Conservation (phyloP, 2,888 invertebrate genomes). For the Aricia artaxerxes region DNA sequence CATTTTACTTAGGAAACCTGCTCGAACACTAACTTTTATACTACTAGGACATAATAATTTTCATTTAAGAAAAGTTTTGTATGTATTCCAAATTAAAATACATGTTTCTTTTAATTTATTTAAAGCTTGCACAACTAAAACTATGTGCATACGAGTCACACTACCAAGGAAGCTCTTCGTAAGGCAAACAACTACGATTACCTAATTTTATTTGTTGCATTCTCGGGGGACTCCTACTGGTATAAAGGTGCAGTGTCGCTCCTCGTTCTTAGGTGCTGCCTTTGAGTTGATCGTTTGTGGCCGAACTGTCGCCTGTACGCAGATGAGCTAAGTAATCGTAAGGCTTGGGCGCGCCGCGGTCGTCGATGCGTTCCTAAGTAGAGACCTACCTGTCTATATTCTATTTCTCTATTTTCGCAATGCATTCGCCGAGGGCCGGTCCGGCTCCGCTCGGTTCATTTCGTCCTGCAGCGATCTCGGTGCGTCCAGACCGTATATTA, state of each 20-base stretch:
- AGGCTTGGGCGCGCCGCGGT: slow-evolving; percentile 56
- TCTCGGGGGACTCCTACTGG: not conserved
- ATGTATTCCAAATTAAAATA: not conserved
- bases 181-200: not conserved
- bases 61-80: not conserved
- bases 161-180: not conserved
- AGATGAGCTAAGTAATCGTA: slow-evolving; percentile 57
- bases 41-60: slow-evolving; percentile 17
- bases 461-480: slow-evolving; percentile 48
- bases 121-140: not conserved
- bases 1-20: slow-evolving; percentile 16
- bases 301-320: slow-evolving; percentile 68
- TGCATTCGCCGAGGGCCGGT: slow-evolving; percentile 43
- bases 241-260: slow-evolving; percentile 18
- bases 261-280: slow-evolving; percentile 30
- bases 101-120: not conserved
- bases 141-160: not conserved
- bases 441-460: slow-evolving; percentile 35
- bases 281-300: slow-evolving; percentile 54
- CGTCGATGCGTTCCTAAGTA: slow-evolving; percentile 47
- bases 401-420: slow-evolving; percentile 45
- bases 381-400: slow-evolving; percentile 54
- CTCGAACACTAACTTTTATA: slow-evolving; percentile 13
- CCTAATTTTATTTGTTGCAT: not conserved
- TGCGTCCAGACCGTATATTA: slow-evolving; percentile 56